phyloP scores from a whole-genome alignment of 2,888 invertebrate genomes.

The Magallana nippona region DNA sequence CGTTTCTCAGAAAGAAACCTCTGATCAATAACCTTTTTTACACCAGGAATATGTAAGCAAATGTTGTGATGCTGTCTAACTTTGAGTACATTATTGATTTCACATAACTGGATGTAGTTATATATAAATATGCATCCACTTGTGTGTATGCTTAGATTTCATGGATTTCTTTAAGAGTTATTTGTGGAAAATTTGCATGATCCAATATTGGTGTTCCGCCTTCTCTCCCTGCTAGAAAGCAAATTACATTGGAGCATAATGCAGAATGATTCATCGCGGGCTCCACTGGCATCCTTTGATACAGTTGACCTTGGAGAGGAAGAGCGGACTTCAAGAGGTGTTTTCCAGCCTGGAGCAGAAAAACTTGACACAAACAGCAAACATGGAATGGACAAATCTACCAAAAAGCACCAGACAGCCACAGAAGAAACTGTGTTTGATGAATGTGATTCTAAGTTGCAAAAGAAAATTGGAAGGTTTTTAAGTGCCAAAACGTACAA shows the following conservation, averaged over 20 bases:
- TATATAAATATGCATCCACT: conserved; percentile 7
- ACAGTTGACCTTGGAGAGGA: conserved; percentile 72
- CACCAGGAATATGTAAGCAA: background rate
- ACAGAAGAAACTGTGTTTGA: background rate
- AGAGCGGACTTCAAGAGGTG: background rate
- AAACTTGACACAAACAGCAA: background rate
- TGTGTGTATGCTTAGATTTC: conserved; percentile 27
- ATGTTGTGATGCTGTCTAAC: background rate
- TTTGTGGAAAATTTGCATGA: conserved; percentile 5
- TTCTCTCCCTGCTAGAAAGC: background rate
- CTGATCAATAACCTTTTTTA: conserved; percentile 18
- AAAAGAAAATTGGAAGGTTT: conserved; percentile 31
- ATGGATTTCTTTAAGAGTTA: conserved; percentile 1
- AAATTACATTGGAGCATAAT: conserved; percentile 7
- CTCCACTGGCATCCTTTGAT: conserved; percentile 75
- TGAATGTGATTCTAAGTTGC: conserved; percentile 26
- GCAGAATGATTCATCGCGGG: conserved; percentile 47
- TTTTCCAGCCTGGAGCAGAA: background rate
- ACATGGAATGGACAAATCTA: background rate
- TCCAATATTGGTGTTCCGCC: conserved; percentile 4
- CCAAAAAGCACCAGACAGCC: background rate
- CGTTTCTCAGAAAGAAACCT: background rate
- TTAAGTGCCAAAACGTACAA: background rate
- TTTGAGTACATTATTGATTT: conserved; percentile 9
- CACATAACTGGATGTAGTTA: conserved; percentile 1